Evolutionary conservation across 2,113 vertebrate genomes (phyloP).

Genomic region (Ctenodactylus gundi): DNA sequence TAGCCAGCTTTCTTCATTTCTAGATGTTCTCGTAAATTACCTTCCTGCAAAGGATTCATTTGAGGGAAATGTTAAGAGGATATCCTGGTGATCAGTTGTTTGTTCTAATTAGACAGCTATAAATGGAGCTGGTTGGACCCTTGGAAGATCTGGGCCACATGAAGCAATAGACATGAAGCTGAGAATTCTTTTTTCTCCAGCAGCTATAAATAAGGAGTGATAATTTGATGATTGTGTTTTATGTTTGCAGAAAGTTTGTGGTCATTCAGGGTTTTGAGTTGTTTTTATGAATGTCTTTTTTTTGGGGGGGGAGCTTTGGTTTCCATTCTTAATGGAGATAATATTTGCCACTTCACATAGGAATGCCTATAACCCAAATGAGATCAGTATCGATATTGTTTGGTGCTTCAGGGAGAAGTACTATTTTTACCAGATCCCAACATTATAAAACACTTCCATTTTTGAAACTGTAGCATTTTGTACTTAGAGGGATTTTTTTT

Average conservation of each 20-base stretch:
- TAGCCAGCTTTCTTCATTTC: background rate
- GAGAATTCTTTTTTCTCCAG: background rate
- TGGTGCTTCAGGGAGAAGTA: constrained; percentile 31
- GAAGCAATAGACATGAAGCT: background rate
- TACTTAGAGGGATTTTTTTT: constrained; percentile 35
- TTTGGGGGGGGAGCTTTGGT: background rate
- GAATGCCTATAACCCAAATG: background rate
- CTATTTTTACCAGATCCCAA: constrained; percentile 43
- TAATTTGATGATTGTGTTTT: background rate
- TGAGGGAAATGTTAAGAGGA: background rate
- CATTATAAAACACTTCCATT: constrained; percentile 29
- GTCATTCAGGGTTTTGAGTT: background rate
- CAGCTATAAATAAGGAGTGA: too few relatives aligned
- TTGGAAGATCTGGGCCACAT: rapidly evolving
- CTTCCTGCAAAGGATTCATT: background rate
- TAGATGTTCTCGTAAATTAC: background rate
- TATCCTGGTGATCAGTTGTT: background rate
- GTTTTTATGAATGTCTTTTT: background rate
- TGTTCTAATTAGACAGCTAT: background rate
- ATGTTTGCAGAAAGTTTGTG: background rate
- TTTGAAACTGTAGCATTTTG: constrained; percentile 57
- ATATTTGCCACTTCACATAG: background rate
- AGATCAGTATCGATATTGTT: background rate
- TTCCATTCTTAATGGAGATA: background rate
- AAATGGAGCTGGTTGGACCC: background rate